phyloP scores from a whole-genome alignment of 2,797 vertebrate genomes.

The Tadarida brasiliensis region DNA sequence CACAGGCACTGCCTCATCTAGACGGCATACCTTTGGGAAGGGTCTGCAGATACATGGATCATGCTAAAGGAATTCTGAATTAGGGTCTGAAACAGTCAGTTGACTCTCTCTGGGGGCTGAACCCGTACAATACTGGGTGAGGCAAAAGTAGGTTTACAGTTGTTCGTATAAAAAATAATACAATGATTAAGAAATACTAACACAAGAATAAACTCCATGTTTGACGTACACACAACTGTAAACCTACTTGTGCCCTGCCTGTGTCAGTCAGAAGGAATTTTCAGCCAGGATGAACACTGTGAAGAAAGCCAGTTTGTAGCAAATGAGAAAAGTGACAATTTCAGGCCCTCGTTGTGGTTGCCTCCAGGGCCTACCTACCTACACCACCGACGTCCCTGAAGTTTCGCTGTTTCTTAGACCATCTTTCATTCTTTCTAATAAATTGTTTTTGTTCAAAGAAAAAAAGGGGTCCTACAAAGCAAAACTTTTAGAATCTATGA shows the following conservation, averaged over 20 bases:
- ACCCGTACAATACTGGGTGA: background rate
- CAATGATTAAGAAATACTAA: background rate
- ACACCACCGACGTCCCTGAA: background rate
- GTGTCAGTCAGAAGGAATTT: background rate
- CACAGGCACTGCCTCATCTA: background rate
- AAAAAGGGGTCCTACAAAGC: background rate
- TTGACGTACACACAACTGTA: background rate
- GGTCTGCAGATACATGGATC: background rate
- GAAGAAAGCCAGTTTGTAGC: background rate
- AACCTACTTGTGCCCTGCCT: background rate
- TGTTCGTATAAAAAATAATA: background rate
- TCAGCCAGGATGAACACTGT: background rate
- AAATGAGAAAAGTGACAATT: background rate
- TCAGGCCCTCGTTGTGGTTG: background rate
- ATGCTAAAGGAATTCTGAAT: background rate
- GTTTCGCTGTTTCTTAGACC: background rate
- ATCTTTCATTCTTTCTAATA: background rate
- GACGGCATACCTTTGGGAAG: accelerated
- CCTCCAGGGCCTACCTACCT: background rate
- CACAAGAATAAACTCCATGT: background rate
- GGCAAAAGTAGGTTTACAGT: background rate
- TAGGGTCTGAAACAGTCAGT: background rate
- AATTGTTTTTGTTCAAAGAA: background rate
- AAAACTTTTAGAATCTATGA: background rate
- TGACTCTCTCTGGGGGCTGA: background rate